phyloP scores from a whole-genome alignment of 2,113 vertebrate species.

The Ceyx margarethae region DNA sequence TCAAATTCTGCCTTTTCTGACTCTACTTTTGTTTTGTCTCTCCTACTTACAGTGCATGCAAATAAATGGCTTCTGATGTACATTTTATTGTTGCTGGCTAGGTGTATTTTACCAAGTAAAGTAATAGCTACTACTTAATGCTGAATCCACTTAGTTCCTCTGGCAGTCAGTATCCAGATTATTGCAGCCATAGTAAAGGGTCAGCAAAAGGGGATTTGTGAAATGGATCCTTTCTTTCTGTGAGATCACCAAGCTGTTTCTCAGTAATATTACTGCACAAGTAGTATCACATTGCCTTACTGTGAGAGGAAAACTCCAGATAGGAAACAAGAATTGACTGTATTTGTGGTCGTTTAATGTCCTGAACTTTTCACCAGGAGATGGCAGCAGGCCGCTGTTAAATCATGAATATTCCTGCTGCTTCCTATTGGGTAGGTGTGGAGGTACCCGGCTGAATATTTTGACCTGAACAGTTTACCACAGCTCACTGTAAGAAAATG shows the following conservation, averaged over 20 bases:
- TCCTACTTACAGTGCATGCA: background rate
- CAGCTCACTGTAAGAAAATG: background rate
- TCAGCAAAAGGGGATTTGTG: background rate
- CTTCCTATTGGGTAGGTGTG: background rate
- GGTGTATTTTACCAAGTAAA: background rate
- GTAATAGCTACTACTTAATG: background rate
- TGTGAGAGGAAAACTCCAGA: background rate
- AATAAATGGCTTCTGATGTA: background rate
- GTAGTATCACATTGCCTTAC: background rate
- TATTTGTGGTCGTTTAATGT: background rate
- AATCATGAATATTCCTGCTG: background rate
- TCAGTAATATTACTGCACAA: background rate
- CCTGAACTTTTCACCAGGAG: constrained; percentile 42
- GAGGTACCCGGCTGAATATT: background rate
- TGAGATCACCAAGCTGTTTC: background rate
- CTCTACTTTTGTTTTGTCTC: background rate
- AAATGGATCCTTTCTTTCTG: background rate
- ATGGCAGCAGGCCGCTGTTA: constrained; percentile 51
- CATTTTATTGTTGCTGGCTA: background rate
- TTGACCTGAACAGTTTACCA: background rate
- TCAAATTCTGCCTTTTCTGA: background rate
- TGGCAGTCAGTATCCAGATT: background rate
- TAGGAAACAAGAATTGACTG: background rate
- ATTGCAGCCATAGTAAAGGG: background rate
- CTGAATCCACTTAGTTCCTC: background rate